Conservation (phyloP, 37 sponge, comb jelly and placozoan genomes). For the Halichondria panicea region DNA sequence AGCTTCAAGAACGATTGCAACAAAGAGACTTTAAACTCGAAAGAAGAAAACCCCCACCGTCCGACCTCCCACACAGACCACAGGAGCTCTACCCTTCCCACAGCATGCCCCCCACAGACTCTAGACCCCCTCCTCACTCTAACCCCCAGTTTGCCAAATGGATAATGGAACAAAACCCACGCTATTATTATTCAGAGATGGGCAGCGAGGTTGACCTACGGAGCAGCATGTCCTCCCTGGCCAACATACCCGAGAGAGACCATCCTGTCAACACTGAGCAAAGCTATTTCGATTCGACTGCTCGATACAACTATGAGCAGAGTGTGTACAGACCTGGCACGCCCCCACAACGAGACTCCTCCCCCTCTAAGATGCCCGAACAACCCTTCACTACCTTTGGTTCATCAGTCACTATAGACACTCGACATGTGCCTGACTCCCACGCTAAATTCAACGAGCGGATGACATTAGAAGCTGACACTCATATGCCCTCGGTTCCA, state of each 20-base stretch:
- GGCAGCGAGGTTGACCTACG: constrained; percentile 6
- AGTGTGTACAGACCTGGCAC: neutral
- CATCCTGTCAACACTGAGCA: neutral
- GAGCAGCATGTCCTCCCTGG: constrained; percentile 17
- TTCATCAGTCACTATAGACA: neutral
- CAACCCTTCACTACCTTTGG: neutral
- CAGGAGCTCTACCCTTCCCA: neutral
- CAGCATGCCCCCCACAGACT: neutral
- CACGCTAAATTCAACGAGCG: constrained; percentile 9
- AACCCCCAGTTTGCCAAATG: constrained; percentile 58
- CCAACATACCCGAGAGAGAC: constrained; percentile 44
- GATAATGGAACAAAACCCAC: constrained; percentile 42
- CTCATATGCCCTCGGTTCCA: too few species aligned
- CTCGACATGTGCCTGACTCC: neutral
- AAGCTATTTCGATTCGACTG: neutral
- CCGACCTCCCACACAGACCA: too few species aligned
- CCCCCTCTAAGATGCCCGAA: neutral
- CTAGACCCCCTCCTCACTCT: neutral
- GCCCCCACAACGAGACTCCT: constrained; percentile 19
- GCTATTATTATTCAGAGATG: neutral
- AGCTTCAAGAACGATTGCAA: constrained; percentile 4
- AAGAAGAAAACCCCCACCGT: neutral
- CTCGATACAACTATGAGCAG: neutral
- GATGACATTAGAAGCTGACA: neutral
- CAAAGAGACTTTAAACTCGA: constrained; percentile 22